Evolutionary conservation across 2,113 vertebrate species (phyloP), one percentile per base, ranked within the genome.

Genomic region (Hippocampus barbouri): DNA sequence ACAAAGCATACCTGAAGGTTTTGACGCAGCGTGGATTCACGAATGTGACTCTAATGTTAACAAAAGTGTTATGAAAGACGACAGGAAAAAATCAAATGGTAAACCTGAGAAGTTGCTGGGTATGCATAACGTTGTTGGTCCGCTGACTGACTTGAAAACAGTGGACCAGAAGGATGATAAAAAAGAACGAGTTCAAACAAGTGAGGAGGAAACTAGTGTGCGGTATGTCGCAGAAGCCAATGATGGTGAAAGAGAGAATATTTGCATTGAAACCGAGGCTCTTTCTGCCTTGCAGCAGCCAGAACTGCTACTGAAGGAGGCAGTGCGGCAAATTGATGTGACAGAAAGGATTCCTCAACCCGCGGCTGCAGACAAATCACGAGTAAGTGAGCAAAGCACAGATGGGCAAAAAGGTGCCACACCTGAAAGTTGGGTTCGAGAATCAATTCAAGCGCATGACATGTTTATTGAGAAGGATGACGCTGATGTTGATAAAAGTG

Each of bases 251-350:
- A 49, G 47, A 69, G 64, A 72, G 5, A 69, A 70, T 69, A 25
- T 70, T 59, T 30, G 69, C 56, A 56, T 9, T 53, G 62, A 81
- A 41, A 45, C 64, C 5, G 79, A 72, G 68, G 30, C 30, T 30
- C 27, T 27, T 27, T 27, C 56, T 67, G 77, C 72, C 2, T 2
- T 25, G 11, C 72, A 84, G 14, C 62, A 49, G 62, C 53, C 79
- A 53, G 74, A 63, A 1, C 77, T 66, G 41, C 25, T 2, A 0
- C 1, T 38, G 34, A 27, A 51, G 47, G 16, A 49, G 12, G 16
- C 12, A 49, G 12, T 15, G 4, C 14, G 16, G 47, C 11, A 49
- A 16, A 51, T 51, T 11, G 9, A 12, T 51, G 5, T 1, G 12
- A 9, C 25, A 60, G 14, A 60, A 4, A 34, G 18, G 59, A 12